These are phyloP conservation scores for Paraescarpia echinospica DNA, from an alignment of 1,140 invertebrate species.

Conservation along the genomic window DNA sequence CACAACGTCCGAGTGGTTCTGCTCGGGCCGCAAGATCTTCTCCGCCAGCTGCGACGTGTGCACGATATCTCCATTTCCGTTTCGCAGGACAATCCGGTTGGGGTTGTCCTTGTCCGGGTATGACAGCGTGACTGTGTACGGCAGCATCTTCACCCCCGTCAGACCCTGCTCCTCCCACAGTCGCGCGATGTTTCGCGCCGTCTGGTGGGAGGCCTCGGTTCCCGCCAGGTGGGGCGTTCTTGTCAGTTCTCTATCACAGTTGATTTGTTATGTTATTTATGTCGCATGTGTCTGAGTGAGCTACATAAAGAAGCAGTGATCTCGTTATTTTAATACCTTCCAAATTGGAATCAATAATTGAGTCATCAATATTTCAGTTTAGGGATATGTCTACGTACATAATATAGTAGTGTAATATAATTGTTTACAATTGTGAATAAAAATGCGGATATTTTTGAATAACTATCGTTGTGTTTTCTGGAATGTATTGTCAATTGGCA, in stretches of 20 bases:
- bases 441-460: too few species aligned
- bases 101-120: slow-evolving; percentile 38
- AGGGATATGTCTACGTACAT: too few species aligned
- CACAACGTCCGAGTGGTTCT: slow-evolving; percentile 44
- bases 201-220: slow-evolving; percentile 36
- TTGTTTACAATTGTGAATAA: too few species aligned
- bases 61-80: slow-evolving; percentile 13
- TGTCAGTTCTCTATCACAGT: slow-evolving; percentile 32
- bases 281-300: too few species aligned
- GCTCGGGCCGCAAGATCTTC: slow-evolving; percentile 40
- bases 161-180: slow-evolving; percentile 42
- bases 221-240: slow-evolving; percentile 49
- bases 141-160: slow-evolving; percentile 40
- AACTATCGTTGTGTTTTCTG: too few species aligned
- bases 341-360: too few species aligned
- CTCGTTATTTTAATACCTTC: too few species aligned
- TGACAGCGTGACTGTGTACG: slow-evolving; percentile 51
- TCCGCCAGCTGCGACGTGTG: slow-evolving; percentile 34
- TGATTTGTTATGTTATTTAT: too few species aligned
- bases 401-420: too few species aligned
- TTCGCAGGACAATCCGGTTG: background rate
- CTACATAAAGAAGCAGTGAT: too few species aligned
- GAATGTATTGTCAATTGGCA: too few species aligned
- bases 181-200: slow-evolving; percentile 39
- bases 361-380: too few species aligned